These are phyloP conservation scores for Xiphias gladius DNA, from an alignment of 2,113 vertebrate species.

Conservation along the genomic window DNA sequence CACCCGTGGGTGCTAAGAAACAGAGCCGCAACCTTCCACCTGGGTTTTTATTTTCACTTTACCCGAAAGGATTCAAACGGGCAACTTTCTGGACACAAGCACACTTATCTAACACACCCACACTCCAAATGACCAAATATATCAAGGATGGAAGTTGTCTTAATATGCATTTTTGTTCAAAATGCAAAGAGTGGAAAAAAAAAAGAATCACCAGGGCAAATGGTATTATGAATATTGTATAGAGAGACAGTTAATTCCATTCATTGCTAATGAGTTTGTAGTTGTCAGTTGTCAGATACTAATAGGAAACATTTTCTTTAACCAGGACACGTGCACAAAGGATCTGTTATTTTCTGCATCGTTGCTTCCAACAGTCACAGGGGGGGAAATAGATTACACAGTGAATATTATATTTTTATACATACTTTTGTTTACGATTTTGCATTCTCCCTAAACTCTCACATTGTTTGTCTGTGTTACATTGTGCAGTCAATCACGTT, in stretches of 20 bases:
- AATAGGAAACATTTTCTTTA: neutral
- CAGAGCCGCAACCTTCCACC: neutral
- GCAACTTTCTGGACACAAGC: conserved; percentile 45
- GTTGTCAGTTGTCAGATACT: conserved; percentile 5
- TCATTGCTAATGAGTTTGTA: conserved; percentile 35
- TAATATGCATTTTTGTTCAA: conserved; percentile 48
- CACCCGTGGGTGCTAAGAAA: conserved; percentile 4
- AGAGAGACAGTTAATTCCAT: conserved; percentile 35
- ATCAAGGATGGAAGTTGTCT: conserved; percentile 41
- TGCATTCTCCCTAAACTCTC: conserved; percentile 36
- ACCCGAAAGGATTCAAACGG: conserved; percentile 1
- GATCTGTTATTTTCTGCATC: conserved; percentile 45
- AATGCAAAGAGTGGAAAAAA: conserved; percentile 20
- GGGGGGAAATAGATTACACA: conserved; percentile 53
- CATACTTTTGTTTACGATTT: conserved; percentile 76
- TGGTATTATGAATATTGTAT: conserved; percentile 31
- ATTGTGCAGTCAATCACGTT: conserved; percentile 45
- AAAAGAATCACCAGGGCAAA: neutral
- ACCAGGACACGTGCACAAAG: neutral
- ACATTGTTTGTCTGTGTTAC: conserved; percentile 45
- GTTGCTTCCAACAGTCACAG: conserved; percentile 57
- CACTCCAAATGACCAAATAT: conserved; percentile 71
- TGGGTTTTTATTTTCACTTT: neutral
- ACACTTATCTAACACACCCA: conserved; percentile 31
- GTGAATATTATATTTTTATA: conserved; percentile 82